A percentile compares a stretch with the other conserved stretches of the same genome.
These are phyloP conservation scores for Agonopterix arenella DNA, from an alignment of 2,888 invertebrate genomes.

Conservation along the genomic window DNA sequence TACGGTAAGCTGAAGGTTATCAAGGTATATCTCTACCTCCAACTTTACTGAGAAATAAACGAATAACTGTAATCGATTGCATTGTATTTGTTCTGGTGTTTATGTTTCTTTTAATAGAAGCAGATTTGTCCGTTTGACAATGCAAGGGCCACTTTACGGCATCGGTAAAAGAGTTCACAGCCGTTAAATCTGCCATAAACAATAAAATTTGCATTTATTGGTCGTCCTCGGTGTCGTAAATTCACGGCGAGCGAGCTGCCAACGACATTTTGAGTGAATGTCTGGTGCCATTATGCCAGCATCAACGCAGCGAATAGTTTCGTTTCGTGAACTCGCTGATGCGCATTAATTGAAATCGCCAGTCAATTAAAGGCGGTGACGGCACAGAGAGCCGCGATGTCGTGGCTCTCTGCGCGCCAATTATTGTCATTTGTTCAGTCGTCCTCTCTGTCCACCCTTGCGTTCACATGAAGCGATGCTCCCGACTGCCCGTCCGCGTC, in stretches of 20 bases:
- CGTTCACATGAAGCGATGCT: not conserved
- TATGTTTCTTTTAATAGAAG: conserved; percentile 23
- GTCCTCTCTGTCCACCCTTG: conserved; percentile 25
- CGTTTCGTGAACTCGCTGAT: conserved; percentile 54
- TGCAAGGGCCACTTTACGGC: conserved; percentile 57
- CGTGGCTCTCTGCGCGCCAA: conserved; percentile 49
- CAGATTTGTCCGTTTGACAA: conserved; percentile 42
- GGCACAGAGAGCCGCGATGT: conserved; percentile 37
- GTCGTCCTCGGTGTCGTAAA: conserved; percentile 68
- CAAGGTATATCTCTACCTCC: too few species aligned
- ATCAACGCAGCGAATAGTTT: conserved; percentile 38
- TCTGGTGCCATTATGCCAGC: conserved; percentile 52
- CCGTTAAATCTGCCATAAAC: conserved; percentile 73
- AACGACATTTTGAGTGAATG: conserved; percentile 71
- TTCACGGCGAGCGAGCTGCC: conserved; percentile 62
- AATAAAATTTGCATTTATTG: conserved; percentile 77
- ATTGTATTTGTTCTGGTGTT: not conserved
- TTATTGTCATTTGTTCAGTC: conserved; percentile 60
- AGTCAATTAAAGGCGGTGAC: conserved; percentile 61
- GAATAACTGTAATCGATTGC: not conserved
- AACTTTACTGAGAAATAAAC: not conserved
- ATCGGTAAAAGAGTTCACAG: conserved; percentile 68
- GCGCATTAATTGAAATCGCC: conserved; percentile 66
- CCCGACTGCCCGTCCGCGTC: too few species aligned
- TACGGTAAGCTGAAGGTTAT: too few species aligned